These are phyloP conservation scores for Drosophila teissieri DNA, from an alignment of 1,140 invertebrate genomes.

Conservation along the genomic window DNA sequence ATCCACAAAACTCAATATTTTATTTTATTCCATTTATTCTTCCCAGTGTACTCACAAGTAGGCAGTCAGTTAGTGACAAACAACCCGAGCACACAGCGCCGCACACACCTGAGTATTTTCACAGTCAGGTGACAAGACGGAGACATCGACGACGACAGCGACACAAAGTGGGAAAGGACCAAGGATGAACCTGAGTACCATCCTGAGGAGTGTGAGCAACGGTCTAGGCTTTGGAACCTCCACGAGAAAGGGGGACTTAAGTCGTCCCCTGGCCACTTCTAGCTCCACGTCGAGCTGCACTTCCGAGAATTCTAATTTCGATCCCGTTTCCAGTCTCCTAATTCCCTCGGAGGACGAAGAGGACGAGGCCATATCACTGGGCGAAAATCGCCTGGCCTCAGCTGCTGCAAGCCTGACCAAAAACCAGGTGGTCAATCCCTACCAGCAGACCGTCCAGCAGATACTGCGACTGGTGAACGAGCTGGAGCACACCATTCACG, in stretches of 20 bases:
- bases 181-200: slow-evolving; percentile 63
- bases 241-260: slow-evolving; percentile 5
- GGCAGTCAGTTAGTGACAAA: slow-evolving; percentile 28
- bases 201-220: slow-evolving; percentile 62
- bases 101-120: slow-evolving; percentile 27
- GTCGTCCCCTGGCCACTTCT: neutral
- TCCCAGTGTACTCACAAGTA: slow-evolving; percentile 18
- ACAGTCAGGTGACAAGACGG: slow-evolving; percentile 35
- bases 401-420: slow-evolving; percentile 15
- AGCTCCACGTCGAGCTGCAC: neutral
- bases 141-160: slow-evolving; percentile 19
- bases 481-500: slow-evolving; percentile 67
- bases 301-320: neutral
- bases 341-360: slow-evolving; percentile 10
- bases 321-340: neutral
- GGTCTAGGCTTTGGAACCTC: slow-evolving; percentile 32
- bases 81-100: slow-evolving; percentile 29
- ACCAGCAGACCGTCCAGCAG: slow-evolving; percentile 48
- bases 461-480: slow-evolving; percentile 63
- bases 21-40: neutral
- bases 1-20: too few relatives aligned
- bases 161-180: slow-evolving; percentile 30
- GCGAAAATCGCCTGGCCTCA: slow-evolving; percentile 1
- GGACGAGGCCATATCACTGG: neutral
- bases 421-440: slow-evolving; percentile 13